Conservation (phyloP, 2,888 invertebrate genomes). For the Pherbina coryleti region DNA sequence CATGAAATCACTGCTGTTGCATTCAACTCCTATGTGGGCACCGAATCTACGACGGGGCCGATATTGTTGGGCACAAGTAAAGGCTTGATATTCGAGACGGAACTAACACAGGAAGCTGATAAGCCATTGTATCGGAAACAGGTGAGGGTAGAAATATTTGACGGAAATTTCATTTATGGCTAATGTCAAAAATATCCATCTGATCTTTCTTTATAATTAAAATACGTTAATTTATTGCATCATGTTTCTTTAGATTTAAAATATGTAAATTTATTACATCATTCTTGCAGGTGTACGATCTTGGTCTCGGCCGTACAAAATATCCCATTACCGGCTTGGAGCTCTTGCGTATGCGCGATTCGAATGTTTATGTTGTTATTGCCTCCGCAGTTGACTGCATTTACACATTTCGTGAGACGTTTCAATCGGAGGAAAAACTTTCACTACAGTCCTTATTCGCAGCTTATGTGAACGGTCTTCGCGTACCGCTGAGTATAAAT, state of each 20-base stretch:
- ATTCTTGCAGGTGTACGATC: constrained; percentile 83
- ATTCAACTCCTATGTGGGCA: constrained; percentile 84
- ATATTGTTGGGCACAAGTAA: constrained; percentile 91
- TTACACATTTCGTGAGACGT: constrained; percentile 88
- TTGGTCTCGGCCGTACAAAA: constrained; percentile 80
- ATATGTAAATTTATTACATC: background rate
- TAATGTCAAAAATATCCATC: too few relatives aligned
- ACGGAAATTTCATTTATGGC: too few relatives aligned
- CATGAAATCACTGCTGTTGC: constrained; percentile 92
- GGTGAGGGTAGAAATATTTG: constrained; percentile 71
- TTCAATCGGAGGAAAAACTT: constrained; percentile 79
- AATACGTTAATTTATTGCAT: too few relatives aligned
- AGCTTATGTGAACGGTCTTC: constrained; percentile 57
- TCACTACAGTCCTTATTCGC: constrained; percentile 69
- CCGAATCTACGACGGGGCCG: constrained; percentile 80
- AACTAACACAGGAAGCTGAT: constrained; percentile 85
- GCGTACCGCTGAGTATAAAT: constrained; percentile 74
- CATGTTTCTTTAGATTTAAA: too few relatives aligned
- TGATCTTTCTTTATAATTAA: too few relatives aligned
- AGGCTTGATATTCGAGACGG: constrained; percentile 91
- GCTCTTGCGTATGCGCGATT: constrained; percentile 80
- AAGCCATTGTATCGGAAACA: constrained; percentile 89
- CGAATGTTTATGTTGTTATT: constrained; percentile 84
- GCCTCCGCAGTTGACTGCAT: constrained; percentile 86
- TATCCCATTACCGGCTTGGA: constrained; percentile 90